phyloP scores from a whole-genome alignment of 2,888 invertebrate genomes.

The Polydrusus cervinus region DNA sequence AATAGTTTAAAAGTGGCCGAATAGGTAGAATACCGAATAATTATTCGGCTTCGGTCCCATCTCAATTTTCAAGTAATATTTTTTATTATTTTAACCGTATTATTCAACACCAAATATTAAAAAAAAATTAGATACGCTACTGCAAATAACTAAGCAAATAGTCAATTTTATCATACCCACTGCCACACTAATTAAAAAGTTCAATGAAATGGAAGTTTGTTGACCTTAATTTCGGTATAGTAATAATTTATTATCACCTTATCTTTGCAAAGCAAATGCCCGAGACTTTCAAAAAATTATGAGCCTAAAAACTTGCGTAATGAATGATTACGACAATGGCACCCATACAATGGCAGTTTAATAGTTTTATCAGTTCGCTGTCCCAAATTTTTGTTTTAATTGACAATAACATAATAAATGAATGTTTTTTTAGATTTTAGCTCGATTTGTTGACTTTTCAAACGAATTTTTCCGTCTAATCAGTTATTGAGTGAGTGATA shows the following conservation, averaged over 20 bases:
- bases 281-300: conserved; percentile 38
- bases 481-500: conserved; percentile 3
- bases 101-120: neutral
- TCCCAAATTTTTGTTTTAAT: conserved; percentile 32
- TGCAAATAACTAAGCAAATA: conserved; percentile 16
- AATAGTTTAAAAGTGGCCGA: no score
- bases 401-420: conserved; percentile 39
- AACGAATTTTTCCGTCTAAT: conserved; percentile 15
- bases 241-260: conserved; percentile 36
- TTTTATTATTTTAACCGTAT: no score
- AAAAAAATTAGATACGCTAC: neutral
- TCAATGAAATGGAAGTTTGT: conserved; percentile 45
- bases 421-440: conserved; percentile 24
- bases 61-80: no score
- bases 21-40: no score
- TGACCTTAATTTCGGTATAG: conserved; percentile 46
- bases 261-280: conserved; percentile 43
- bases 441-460: conserved; percentile 18
- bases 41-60: no score
- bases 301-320: conserved; percentile 29
- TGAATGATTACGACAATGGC: conserved; percentile 23
- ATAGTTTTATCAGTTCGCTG: conserved; percentile 34
- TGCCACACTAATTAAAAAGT: conserved; percentile 37
- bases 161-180: conserved; percentile 10
- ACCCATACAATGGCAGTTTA: conserved; percentile 39